Percentiles rank a stretch among this genome's conserved stretches.
phyloP scores from a whole-genome alignment of 2,888 invertebrate genomes.

The Rotaria magnacalcarata region DNA sequence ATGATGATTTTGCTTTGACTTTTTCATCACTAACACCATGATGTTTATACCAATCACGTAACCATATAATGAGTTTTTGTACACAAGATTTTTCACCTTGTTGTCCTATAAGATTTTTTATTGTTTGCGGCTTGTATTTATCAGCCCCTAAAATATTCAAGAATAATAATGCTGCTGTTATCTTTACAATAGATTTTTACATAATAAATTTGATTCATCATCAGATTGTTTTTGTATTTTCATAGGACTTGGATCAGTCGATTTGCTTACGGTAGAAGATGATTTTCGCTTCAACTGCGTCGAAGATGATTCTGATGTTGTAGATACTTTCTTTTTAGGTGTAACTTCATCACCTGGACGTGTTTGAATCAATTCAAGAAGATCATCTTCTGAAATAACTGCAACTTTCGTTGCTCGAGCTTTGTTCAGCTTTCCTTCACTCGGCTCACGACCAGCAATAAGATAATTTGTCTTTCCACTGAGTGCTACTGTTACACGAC shows the following conservation, averaged over 20 bases:
- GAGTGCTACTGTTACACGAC: constrained; percentile 70
- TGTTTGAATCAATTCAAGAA: not conserved
- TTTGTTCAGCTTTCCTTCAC: constrained; percentile 76
- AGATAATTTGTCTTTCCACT: constrained; percentile 77
- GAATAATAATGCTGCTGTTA: not conserved
- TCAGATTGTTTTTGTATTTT: not conserved
- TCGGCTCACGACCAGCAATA: constrained; percentile 75
- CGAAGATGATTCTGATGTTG: not conserved
- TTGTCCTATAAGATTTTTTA: not conserved
- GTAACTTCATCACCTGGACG: not conserved
- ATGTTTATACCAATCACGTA: constrained; percentile 26
- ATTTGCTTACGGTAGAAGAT: not conserved
- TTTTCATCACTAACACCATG: constrained; percentile 2
- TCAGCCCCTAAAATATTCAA: not conserved
- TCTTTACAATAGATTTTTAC: not conserved
- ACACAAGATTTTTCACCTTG: constrained; percentile 34
- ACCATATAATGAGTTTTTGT: not conserved
- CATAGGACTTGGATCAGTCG: not conserved
- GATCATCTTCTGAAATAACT: not conserved
- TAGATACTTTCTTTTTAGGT: not conserved
- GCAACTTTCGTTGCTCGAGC: not conserved
- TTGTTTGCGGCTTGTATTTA: not conserved
- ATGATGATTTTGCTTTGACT: not conserved
- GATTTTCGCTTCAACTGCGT: not conserved
- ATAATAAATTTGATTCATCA: not conserved